These are phyloP conservation scores for Salarias fasciatus DNA, from an alignment of 2,797 vertebrate species.

Conservation along the genomic window DNA sequence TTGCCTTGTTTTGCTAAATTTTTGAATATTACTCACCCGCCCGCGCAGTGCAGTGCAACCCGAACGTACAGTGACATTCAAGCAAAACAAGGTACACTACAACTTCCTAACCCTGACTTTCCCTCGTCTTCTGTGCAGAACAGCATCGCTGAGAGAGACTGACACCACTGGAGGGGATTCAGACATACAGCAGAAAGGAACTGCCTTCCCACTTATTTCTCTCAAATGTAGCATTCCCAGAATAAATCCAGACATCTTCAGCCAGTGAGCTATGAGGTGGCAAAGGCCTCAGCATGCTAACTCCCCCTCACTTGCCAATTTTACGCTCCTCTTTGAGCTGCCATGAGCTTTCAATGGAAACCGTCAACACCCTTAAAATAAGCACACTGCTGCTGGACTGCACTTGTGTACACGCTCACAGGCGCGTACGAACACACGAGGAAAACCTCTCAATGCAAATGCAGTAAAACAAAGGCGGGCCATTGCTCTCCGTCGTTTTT, in stretches of 20 bases:
- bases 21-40: slow-evolving; percentile 27
- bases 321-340: slow-evolving; percentile 83
- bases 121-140: slow-evolving; percentile 40
- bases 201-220: slow-evolving; percentile 78
- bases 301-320: slow-evolving; percentile 81
- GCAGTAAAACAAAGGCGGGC: slow-evolving; percentile 26
- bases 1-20: slow-evolving; percentile 12
- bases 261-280: slow-evolving; percentile 83
- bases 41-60: slow-evolving; percentile 23
- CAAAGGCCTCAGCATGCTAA: slow-evolving; percentile 77
- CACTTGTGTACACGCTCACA: slow-evolving; percentile 64
- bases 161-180: slow-evolving; percentile 70
- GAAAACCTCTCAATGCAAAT: slow-evolving; percentile 44
- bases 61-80: slow-evolving; percentile 40
- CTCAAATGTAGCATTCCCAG: slow-evolving; percentile 81
- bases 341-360: slow-evolving; percentile 80
- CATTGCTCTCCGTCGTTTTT: slow-evolving; percentile 8
- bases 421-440: slow-evolving; percentile 25
- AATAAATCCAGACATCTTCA: slow-evolving; percentile 86
- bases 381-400: slow-evolving; percentile 72
- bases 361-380: slow-evolving; percentile 82
- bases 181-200: slow-evolving; percentile 64
- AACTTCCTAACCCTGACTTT: slow-evolving; percentile 56
- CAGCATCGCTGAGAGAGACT: slow-evolving; percentile 53
- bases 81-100: slow-evolving; percentile 51